Conservation (phyloP, 2,113 vertebrate genomes). For the Melozone crissalis region DNA sequence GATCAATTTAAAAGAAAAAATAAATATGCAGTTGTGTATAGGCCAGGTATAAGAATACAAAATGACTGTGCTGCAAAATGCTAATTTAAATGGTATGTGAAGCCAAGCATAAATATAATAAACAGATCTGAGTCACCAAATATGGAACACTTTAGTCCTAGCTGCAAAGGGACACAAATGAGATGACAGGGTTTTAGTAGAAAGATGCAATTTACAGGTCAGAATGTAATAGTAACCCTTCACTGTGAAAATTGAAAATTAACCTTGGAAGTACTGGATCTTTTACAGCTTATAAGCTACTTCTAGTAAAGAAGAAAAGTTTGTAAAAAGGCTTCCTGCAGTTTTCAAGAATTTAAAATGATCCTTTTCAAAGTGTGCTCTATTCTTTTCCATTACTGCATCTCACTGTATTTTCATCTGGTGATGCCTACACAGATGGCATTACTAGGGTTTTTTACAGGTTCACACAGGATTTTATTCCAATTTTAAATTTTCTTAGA, state of each 20-base stretch:
- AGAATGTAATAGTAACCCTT: constrained; percentile 84
- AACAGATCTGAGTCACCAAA: constrained; percentile 85
- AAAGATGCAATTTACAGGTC: constrained; percentile 87
- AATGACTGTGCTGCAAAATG: constrained; percentile 57
- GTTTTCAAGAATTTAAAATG: not conserved
- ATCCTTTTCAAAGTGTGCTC: not conserved
- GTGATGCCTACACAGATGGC: not conserved
- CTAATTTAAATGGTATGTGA: constrained; percentile 77
- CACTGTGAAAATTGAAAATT: constrained; percentile 85
- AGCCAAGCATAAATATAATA: constrained; percentile 81
- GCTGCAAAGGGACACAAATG: constrained; percentile 77
- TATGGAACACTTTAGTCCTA: constrained; percentile 76
- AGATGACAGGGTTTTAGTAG: constrained; percentile 84
- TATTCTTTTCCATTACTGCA: not conserved
- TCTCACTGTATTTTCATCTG: not conserved
- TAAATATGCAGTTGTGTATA: constrained; percentile 10
- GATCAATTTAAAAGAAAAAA: not conserved
- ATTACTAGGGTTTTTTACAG: not conserved
- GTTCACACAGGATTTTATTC: not conserved
- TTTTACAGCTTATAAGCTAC: constrained; percentile 69
- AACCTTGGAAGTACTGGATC: constrained; percentile 80
- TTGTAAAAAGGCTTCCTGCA: not conserved
- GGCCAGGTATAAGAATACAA: constrained; percentile 62
- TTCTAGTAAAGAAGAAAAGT: constrained; percentile 1
- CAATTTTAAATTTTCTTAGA: not conserved